Conservation (phyloP, 2,888 invertebrate species). For the Pediacus dermestoides region DNA sequence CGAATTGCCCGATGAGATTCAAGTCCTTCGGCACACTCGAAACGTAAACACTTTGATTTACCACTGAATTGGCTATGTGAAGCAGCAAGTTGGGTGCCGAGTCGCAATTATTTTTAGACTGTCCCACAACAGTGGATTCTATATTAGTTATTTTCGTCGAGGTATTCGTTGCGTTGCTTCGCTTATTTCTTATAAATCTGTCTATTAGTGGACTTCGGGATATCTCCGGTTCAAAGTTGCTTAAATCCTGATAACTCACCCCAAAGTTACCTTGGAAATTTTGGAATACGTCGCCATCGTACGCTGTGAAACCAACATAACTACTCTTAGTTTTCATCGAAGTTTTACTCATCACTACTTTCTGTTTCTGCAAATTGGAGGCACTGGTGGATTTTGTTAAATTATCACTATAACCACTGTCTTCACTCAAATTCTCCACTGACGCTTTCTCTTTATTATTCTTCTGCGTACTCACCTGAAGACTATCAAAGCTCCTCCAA, state of each 20-base stretch:
- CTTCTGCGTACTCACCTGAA: constrained; percentile 31
- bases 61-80: constrained; percentile 18
- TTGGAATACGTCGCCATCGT: constrained; percentile 34
- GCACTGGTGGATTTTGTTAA: constrained; percentile 36
- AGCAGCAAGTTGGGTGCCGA: constrained; percentile 44
- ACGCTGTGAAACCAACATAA: constrained; percentile 32
- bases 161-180: constrained; percentile 21
- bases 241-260: constrained; percentile 48
- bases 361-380: constrained; percentile 30
- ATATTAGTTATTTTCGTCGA: constrained; percentile 27
- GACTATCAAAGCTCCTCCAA: constrained; percentile 49
- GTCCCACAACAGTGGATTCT: constrained; percentile 6
- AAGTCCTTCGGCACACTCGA: constrained; percentile 63
- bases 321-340: constrained; percentile 26
- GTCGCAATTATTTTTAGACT: constrained; percentile 35
- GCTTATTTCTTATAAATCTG: constrained; percentile 14
- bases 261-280: constrained; percentile 47
- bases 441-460: constrained; percentile 54
- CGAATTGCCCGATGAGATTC: constrained; percentile 55
- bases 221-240: constrained; percentile 38
- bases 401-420: constrained; percentile 71
- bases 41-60: constrained; percentile 14
- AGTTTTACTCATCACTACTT: constrained; percentile 22
- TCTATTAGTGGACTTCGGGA: constrained; percentile 23
- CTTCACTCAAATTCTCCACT: constrained; percentile 75